A percentile compares a stretch with the other conserved stretches of the same genome.
These are phyloP conservation scores for Scelioninae gen. 2 DNA, from an alignment of 2,888 invertebrate species.

Conservation along the genomic window DNA sequence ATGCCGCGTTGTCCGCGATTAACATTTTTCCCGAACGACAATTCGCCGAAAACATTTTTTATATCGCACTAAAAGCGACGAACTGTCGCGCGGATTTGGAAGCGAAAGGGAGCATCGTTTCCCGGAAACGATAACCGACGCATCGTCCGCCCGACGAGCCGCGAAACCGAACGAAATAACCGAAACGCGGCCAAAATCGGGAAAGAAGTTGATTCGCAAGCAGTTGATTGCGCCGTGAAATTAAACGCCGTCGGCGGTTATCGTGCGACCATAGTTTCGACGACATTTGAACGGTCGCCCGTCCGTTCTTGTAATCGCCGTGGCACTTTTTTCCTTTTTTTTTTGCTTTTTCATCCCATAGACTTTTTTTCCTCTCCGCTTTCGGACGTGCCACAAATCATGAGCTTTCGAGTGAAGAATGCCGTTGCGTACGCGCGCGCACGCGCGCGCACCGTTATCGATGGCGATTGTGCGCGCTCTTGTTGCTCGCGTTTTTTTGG, in stretches of 20 bases:
- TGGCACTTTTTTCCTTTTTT: not conserved
- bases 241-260: constrained; percentile 49
- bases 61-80: constrained; percentile 15
- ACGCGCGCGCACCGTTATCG: constrained; percentile 9
- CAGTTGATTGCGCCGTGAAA: constrained; percentile 54
- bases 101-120: constrained; percentile 15
- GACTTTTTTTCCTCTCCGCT: not conserved
- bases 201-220: constrained; percentile 43
- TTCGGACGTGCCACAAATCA: not conserved
- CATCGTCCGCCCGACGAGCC: constrained; percentile 38
- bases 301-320: constrained; percentile 26
- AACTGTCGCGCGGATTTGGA: constrained; percentile 38
- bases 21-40: constrained; percentile 23
- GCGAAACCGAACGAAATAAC: constrained; percentile 23
- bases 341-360: too few relatives aligned
- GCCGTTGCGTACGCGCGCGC: constrained; percentile 1
- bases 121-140: constrained; percentile 28
- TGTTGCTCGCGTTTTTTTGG: constrained; percentile 12
- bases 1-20: constrained; percentile 1
- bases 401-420: not conserved
- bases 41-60: constrained; percentile 31
- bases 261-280: constrained; percentile 43
- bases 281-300: constrained; percentile 37
- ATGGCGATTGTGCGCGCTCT: constrained; percentile 3
- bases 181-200: constrained; percentile 47